Evolutionary conservation across 2,113 vertebrate species (phyloP).

Genomic region (Leptobrachium ailaonicum): DNA sequence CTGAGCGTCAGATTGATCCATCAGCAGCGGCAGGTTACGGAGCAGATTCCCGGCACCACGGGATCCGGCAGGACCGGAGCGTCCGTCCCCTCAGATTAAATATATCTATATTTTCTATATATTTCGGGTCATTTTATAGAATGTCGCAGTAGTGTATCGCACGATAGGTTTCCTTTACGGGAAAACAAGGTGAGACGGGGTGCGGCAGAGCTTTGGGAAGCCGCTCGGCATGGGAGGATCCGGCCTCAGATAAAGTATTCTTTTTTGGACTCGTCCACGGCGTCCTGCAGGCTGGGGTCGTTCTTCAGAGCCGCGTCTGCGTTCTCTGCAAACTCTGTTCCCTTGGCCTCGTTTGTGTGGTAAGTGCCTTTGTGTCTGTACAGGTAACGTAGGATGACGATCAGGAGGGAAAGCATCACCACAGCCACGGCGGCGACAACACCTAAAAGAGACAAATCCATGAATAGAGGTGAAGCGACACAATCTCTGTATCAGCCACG

Average conservation of each 20-base stretch:
- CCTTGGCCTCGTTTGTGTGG: constrained; percentile 82
- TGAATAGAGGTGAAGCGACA: no score
- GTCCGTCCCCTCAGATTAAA: neutral
- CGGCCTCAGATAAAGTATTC: constrained; percentile 85
- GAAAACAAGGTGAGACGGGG: neutral
- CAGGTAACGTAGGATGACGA: constrained; percentile 67
- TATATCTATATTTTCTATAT: neutral
- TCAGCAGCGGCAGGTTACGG: neutral
- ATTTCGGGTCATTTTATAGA: neutral
- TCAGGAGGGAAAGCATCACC: constrained; percentile 68
- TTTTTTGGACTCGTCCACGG: constrained; percentile 76
- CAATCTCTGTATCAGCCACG: no score
- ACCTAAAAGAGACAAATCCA: constrained; percentile 56
- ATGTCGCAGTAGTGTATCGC: neutral
- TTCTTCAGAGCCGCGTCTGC: constrained; percentile 70
- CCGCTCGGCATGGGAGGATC: neutral
- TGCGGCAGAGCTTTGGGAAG: neutral
- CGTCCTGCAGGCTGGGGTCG: constrained; percentile 71
- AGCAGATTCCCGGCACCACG: neutral
- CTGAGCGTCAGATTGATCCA: neutral
- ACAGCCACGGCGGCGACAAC: constrained; percentile 68
- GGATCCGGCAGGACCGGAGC: neutral
- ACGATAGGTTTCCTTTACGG: neutral
- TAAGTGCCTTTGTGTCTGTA: constrained; percentile 79
- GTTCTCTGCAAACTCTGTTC: constrained; percentile 79